Evolutionary conservation across 2,113 vertebrate species (phyloP), one percentile per base, ranked within the genome.

Genomic region (Noctilio leporinus): DNA sequence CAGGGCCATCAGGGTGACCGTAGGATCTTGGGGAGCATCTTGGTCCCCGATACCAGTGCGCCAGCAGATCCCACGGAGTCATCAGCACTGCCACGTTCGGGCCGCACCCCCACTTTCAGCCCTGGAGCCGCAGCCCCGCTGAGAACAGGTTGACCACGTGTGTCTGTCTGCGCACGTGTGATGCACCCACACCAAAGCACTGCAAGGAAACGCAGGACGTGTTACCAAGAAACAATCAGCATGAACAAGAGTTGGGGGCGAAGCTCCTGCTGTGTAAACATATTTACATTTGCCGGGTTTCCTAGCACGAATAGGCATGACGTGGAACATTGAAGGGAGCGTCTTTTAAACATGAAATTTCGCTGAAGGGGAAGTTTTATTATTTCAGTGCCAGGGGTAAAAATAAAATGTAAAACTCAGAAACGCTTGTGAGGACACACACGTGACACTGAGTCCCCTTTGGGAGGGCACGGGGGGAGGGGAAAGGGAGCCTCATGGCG

Each of bases 1-100:
- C 0, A 19, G 15, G 1, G 28, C 2, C 43, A 38, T 38, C 24
- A 7, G 0, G 6, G 64, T 30, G 26, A 22, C 8, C 3, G 1
- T 11, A 15, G 43, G 10, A 24, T 1, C 47, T 5, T 1, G 2
- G 55, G 40, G 51, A 28, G 15, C 30, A 7, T 4, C 28, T 22
- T 0, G 2, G 22, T 62, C 8, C 35, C n/a, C 10, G 7, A 6
- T 3, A 1, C 6, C 35, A 8, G 20, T 2, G 19, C 67, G 70
- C 26, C 2, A 19, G 16, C 35, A 73, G 65, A 4, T 0, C 10
- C 20, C 59, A 38, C 17, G 24, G 51, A 53, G 45, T 72, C 10
- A 35, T 12, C 28, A 20, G n/a, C 28, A 17, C 26, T 6, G 0
- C 2, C 4, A 5, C 1, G 5, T 49, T 22, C 20, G n/a, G 33